Evolutionary conservation across 2,113 vertebrate genomes (phyloP).

Genomic region (Eidolon helvum): DNA sequence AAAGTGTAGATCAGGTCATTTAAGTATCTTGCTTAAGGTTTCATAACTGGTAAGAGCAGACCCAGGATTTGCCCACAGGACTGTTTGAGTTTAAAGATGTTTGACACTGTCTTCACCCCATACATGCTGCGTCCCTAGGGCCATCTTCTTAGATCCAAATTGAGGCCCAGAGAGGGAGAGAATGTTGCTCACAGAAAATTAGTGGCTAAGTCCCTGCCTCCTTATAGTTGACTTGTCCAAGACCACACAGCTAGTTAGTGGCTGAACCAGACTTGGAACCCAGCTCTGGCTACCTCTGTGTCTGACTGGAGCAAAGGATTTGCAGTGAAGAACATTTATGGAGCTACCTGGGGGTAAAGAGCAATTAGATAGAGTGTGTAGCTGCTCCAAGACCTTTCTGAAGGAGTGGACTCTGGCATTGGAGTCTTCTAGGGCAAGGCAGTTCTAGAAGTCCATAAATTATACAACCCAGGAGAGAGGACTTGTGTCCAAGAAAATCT

Average conservation of each 20-base stretch:
- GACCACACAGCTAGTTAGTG: conserved; percentile 7
- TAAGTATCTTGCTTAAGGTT: conserved; percentile 26
- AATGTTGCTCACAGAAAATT: neutral
- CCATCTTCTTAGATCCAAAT: neutral
- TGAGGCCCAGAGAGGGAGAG: neutral
- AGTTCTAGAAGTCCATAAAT: neutral
- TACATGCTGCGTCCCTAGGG: neutral
- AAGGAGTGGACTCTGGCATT: neutral
- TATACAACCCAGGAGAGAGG: neutral
- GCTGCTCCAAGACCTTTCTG: neutral
- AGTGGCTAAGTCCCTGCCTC: neutral
- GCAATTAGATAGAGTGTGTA: neutral
- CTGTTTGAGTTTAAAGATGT: conserved; percentile 39
- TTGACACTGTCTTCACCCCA: neutral
- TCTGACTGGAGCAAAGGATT: conserved; percentile 1
- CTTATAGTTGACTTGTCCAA: conserved; percentile 18
- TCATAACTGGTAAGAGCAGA: neutral
- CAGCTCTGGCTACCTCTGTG: neutral
- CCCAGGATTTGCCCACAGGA: neutral
- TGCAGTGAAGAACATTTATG: conserved; percentile 31
- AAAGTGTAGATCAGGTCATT: conserved; percentile 30
- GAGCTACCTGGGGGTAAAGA: neutral
- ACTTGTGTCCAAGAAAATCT: neutral
- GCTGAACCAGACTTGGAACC: conserved; percentile 2
- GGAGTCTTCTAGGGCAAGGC: neutral